These are phyloP conservation scores for Rhingia rostrata DNA, from an alignment of 2,888 invertebrate species.

Conservation along the genomic window DNA sequence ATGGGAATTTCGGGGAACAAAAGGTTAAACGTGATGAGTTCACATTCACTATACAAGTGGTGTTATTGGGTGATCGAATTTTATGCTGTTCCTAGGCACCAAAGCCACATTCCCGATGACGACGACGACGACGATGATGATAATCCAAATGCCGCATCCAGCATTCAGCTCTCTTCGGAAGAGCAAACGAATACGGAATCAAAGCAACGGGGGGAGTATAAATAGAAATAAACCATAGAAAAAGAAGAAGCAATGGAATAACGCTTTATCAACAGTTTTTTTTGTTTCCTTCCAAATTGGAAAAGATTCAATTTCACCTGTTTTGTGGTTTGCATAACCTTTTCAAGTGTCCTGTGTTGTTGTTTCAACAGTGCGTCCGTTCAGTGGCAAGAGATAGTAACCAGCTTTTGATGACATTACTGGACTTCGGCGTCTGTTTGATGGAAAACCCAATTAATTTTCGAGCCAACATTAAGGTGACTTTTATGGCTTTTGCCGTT, in stretches of 20 bases:
- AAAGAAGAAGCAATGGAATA: conserved; percentile 1
- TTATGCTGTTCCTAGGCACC: conserved; percentile 59
- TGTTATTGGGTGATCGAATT: conserved; percentile 72
- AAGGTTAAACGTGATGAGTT: conserved; percentile 74
- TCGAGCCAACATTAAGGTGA: neutral
- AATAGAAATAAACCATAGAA: conserved; percentile 4
- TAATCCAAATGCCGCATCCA: conserved; percentile 63
- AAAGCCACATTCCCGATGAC: conserved; percentile 44
- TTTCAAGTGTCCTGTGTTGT: conserved; percentile 3
- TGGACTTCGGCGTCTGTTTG: neutral
- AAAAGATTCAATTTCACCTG: conserved; percentile 65
- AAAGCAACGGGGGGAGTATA: conserved; percentile 8
- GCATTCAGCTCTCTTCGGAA: conserved; percentile 19
- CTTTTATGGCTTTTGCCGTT: conserved; percentile 14
- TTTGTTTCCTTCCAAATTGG: conserved; percentile 29
- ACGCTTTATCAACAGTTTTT: conserved; percentile 51
- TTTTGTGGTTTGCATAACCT: conserved; percentile 30
- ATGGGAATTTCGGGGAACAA: conserved; percentile 69
- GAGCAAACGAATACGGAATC: conserved; percentile 23
- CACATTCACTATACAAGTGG: conserved; percentile 46
- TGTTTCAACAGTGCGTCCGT: conserved; percentile 27
- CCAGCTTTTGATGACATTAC: neutral
- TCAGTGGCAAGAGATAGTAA: conserved; percentile 26
- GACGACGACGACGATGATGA: conserved; percentile 20
- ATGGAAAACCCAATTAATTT: conserved; percentile 33